Base-by-base conservation (phyloP, 2,113 vertebrate genomes). In the Brachypteracias leptosomus region DNA sequence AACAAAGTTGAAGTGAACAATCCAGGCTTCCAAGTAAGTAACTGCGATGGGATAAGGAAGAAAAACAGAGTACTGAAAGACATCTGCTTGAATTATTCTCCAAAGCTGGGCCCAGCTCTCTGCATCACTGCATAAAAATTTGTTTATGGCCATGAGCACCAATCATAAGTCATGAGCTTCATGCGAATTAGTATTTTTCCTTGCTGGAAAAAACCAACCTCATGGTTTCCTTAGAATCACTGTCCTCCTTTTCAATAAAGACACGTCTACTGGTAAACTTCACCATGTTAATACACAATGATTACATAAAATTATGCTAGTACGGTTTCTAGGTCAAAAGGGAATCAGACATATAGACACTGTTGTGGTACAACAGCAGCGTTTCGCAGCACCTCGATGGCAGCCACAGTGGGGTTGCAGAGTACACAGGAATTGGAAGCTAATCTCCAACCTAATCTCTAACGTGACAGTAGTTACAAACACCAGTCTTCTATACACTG, bases 381-480 rank as follows among this genome's bases (percentile, higher is more conserved):
- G 7, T 54, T 73, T n/a, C 76, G 58, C 57, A 79, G 80, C 40
- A 85, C 13, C 67, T 44, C 54, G 49, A 8, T 0, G 2, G 66
- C 51, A 85, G 62, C 22, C 68, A 70, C 67, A 42, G 71, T 3
- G 6, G 36, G 31, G 31, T 0, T 78, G 67, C 51, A 83, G 68
- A 13, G 0, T 29, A 40, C 52, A 51, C 13, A 6, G 3, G 24
- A 77, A 63, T 1, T 7, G 35, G 66, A 88, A 92, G 49, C 36
- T 79, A 29, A 78, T 47, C 82, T 80, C 75, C 54, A 52, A n/a
- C 25, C 72, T 81, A 63, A 95, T 85, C 82, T 90, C 88, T 54
- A 71, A 81, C 21, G 7, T 24, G 57, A 89, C 88, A 91, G 57
- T 10, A 68, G 83, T 85, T 96, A 93, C 66, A 93, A 86, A 90